A percentile compares a stretch with the other conserved stretches of the same genome.
phyloP scores from a whole-genome alignment of 2,888 invertebrate species.

The Euspilapteryx auroguttella region DNA sequence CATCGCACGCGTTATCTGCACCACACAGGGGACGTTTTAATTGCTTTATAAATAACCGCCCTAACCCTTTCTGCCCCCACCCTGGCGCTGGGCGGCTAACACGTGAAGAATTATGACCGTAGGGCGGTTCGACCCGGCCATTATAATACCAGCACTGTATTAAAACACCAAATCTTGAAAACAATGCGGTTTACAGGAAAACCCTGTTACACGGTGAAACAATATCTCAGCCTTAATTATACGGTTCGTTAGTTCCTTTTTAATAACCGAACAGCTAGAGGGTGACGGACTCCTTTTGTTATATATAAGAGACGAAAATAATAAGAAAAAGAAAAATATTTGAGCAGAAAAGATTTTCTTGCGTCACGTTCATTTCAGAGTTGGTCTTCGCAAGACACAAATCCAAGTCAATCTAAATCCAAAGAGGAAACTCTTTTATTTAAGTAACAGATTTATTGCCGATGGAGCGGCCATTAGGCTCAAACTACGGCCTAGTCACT shows the following conservation, averaged over 20 bases:
- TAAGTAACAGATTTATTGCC: slow-evolving; percentile 1
- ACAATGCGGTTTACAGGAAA: slow-evolving; percentile 21
- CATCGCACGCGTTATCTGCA: slow-evolving; percentile 32
- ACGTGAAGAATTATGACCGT: slow-evolving; percentile 17
- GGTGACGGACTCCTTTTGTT: no score
- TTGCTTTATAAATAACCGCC: slow-evolving; percentile 55
- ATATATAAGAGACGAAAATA: no score
- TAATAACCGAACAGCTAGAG: slow-evolving; percentile 6
- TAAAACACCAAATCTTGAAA: slow-evolving; percentile 26
- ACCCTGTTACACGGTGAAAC: slow-evolving; percentile 4
- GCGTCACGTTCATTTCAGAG: no score
- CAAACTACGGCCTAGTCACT: no score
- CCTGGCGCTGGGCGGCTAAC: background rate
- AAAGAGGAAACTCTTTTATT: no score
- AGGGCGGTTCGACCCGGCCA: slow-evolving; percentile 15
- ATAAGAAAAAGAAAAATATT: no score
- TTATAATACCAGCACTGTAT: slow-evolving; percentile 13
- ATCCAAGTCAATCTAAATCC: no score
- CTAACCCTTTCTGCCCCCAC: slow-evolving; percentile 22
- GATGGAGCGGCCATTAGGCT: no score
- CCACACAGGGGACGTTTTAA: slow-evolving; percentile 42
- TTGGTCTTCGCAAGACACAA: no score
- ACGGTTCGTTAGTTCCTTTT: slow-evolving; percentile 2
- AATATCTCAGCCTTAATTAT: slow-evolving; percentile 5
- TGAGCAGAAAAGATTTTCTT: no score